Evolutionary conservation across 2,797 vertebrate genomes (phyloP), one percentile per base, ranked within the genome.

Genomic region (Arctocebus calabarensis): DNA sequence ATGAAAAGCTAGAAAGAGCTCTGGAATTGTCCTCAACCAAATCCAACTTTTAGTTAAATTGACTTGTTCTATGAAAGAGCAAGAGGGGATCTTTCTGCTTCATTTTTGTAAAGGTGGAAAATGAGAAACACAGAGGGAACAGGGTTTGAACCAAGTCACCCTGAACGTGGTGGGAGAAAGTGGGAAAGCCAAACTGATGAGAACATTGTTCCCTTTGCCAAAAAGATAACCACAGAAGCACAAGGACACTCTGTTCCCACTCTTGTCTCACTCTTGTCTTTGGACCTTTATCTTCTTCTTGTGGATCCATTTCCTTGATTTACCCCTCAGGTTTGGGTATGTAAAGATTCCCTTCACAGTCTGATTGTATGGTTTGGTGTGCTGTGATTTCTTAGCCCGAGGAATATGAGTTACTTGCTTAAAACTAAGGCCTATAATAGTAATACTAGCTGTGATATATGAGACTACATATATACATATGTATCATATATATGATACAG

Each of bases 371-470:
- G 13, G 16, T 86, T n/a, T 73, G 34, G 20, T 68, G 34, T 17
- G 68, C 61, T 84, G 32, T 94, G 88, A 93, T 92, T 94, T 81
- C 73, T 77, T 66, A 91, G 40, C 62, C 57, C 48, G 7, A 64
- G 52, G 83, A 90, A n/a, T 81, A 40, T 7, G 37, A 61, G 4
- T 84, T 55, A 73, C 55, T 43, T 84, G 1, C 20, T 96, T 84
- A 70, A 75, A 85, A 74, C 20, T 57, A 57, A 82, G n/a, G 8
- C 43, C 62, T 89, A 6, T 34, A 34, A 55, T 19, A 55, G 64
- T 74, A 64, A 84, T 23, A 40, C 22, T 20, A 37, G 40, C 10
- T 43, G 45, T 45, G 40, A 61, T 68, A 78, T 45, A 17, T 48
- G 77, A n/a, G n/a, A n/a, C n/a, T n/a, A n/a, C n/a, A n/a, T n/a